Conservation (phyloP, 2,797 vertebrate species). For the Microchirus variegatus region DNA sequence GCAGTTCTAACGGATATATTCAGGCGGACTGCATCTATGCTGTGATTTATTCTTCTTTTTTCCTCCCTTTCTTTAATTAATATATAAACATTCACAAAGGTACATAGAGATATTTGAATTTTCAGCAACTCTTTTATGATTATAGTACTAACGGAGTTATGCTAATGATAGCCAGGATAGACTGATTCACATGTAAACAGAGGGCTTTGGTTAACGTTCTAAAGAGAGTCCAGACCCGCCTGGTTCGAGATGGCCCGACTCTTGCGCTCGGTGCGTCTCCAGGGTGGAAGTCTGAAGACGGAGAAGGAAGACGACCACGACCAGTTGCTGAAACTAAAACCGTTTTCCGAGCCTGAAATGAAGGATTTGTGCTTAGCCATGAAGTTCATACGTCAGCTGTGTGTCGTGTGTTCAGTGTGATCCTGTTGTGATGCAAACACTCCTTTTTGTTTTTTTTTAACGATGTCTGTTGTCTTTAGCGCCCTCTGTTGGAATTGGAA, state of each 20-base stretch:
- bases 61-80: background rate
- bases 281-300: slow-evolving; percentile 32
- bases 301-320: background rate
- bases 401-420: slow-evolving; percentile 23
- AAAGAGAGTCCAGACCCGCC: slow-evolving; percentile 24
- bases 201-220: slow-evolving; percentile 32
- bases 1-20: slow-evolving; percentile 61
- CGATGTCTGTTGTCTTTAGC: slow-evolving; percentile 25
- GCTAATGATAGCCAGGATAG: slow-evolving; percentile 55
- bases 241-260: slow-evolving; percentile 23
- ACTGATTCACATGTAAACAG: slow-evolving; percentile 50
- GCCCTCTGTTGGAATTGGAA: slow-evolving; percentile 23
- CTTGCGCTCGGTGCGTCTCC: slow-evolving; percentile 27
- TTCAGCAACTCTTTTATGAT: slow-evolving; percentile 42
- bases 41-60: slow-evolving; percentile 49
- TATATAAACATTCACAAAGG: slow-evolving; percentile 50
- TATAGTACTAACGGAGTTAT: slow-evolving; percentile 51
- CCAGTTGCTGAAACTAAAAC: slow-evolving; percentile 22
- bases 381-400: slow-evolving; percentile 31
- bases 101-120: slow-evolving; percentile 63
- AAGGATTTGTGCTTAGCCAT: slow-evolving; percentile 69
- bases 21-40: slow-evolving; percentile 70
- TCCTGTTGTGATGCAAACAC: slow-evolving; percentile 42
- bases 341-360: slow-evolving; percentile 34
- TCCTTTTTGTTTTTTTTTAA: slow-evolving; percentile 8